Base-by-base conservation (phyloP, 2,888 invertebrate genomes). In the Pyrrhia umbra region DNA sequence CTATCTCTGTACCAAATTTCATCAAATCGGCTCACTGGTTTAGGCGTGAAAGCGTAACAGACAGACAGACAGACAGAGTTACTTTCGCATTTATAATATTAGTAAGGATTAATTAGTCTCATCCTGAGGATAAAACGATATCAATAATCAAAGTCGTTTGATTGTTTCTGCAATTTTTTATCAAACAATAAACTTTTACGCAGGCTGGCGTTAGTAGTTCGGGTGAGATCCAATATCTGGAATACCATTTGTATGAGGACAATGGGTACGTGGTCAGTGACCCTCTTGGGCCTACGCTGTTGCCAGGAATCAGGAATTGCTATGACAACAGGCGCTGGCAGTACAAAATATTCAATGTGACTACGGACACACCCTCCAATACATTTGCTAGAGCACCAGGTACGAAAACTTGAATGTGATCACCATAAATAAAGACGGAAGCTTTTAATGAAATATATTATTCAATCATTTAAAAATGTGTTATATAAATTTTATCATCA, bases 351-450 rank as follows among this genome's bases (percentile, higher is more conserved):
- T 93, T 92, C 64, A 93, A 94, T 16, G 94, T 94, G 0, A 89
- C 83, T 13, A 97, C 97, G 0, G 97, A 97, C 78, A 95, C 95
- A 16, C 92, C 96, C 1, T 92, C 96, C 0, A 96, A 96, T 78
- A 96, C 96, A 0, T 97, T 90, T 79, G 94, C 95, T 61, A 92
- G 97, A 87, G 95, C 97, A 16, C 97, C 97, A 80, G 97, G 97
- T 96, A 89, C 13, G n/a, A 0, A n/a, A n/a, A 5, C 4, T 3
- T 30, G 9, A n/a, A n/a, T n/a, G n/a, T n/a, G n/a, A n/a, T n/a
- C n/a, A n/a, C n/a, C n/a, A n/a, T n/a, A n/a, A n/a, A n/a, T n/a
- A n/a, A n/a, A n/a, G n/a, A n/a, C n/a, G n/a, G n/a, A n/a, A n/a
- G n/a, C n/a, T n/a, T n/a, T n/a, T n/a, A n/a, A n/a, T n/a, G n/a